phyloP scores from a whole-genome alignment of 2,888 invertebrate genomes.

The Drosophila kuntzei region DNA sequence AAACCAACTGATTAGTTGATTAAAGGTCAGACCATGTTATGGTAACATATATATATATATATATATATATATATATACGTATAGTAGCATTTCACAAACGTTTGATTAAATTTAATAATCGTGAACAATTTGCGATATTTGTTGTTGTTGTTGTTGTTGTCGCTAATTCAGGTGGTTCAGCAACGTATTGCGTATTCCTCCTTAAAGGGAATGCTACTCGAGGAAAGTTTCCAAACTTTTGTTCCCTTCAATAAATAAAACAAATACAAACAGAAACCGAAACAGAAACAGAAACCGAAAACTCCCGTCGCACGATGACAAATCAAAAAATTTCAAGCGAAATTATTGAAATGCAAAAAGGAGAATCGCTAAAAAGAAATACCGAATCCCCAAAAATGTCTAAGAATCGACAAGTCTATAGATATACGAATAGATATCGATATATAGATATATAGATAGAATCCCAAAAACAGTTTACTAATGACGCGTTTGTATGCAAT shows the following conservation, averaged over 20 bases:
- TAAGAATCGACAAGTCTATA: slow-evolving; percentile 25
- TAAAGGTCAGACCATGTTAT: slow-evolving; percentile 55
- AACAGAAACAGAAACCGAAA: slow-evolving; percentile 4
- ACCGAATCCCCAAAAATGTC: slow-evolving; percentile 36
- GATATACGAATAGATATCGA: neutral
- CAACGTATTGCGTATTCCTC: slow-evolving; percentile 12
- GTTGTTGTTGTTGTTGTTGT: too few relatives aligned
- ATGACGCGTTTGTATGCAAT: slow-evolving; percentile 54
- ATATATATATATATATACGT: too few relatives aligned
- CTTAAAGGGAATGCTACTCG: neutral
- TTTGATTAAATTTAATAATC: slow-evolving; percentile 53
- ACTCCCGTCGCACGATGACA: slow-evolving; percentile 44
- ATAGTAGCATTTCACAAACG: slow-evolving; percentile 35
- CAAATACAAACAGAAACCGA: neutral
- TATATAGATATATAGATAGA: slow-evolving; percentile 4
- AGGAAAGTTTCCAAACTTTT: slow-evolving; percentile 14
- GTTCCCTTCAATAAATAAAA: neutral
- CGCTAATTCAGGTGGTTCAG: slow-evolving; percentile 6
- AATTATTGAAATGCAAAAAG: slow-evolving; percentile 27
- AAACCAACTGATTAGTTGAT: slow-evolving; percentile 53
- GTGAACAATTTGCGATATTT: slow-evolving; percentile 35
- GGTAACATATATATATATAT: too few relatives aligned
- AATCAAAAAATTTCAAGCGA: slow-evolving; percentile 22
- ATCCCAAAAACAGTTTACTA: slow-evolving; percentile 43
- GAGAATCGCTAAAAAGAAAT: slow-evolving; percentile 20